Conservation (phyloP, 2,888 invertebrate genomes). For the Philhelius pedissequus region DNA sequence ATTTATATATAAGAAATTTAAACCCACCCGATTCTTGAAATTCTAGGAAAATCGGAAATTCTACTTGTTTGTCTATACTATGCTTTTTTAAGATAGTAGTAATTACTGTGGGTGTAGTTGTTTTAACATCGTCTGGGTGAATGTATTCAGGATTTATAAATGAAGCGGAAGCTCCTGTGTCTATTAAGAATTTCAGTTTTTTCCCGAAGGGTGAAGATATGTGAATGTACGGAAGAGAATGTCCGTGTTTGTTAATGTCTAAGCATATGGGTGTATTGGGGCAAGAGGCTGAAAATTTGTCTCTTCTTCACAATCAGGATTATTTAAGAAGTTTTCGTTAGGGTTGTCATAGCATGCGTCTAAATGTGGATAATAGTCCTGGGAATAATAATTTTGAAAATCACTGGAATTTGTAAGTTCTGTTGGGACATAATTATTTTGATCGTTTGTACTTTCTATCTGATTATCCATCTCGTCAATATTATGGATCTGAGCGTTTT, state of each 20-base stretch:
- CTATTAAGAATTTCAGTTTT: slow-evolving; percentile 15
- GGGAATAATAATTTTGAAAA: no score
- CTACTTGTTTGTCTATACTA: neutral
- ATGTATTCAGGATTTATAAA: slow-evolving; percentile 17
- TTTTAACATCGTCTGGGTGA: slow-evolving; percentile 7
- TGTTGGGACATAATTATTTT: no score
- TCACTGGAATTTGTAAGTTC: no score
- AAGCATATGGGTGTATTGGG: neutral
- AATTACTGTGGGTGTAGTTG: neutral
- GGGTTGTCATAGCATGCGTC: no score
- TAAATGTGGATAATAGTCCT: no score
- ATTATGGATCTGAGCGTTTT: no score
- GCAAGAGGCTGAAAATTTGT: neutral
- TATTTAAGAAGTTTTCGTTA: neutral
- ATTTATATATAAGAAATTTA: neutral
- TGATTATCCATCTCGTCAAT: no score
- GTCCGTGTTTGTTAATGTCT: slow-evolving; percentile 7
- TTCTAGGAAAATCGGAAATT: neutral
- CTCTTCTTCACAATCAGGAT: neutral
- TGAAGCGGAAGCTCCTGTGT: slow-evolving; percentile 5
- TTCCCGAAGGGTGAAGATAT: slow-evolving; percentile 7
- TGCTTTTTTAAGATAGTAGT: neutral
- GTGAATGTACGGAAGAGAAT: neutral
- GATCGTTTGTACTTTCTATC: no score
- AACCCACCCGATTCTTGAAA: neutral